Evolutionary conservation across 2,113 vertebrate genomes (phyloP), one percentile per base, ranked within the genome.

Genomic region (Meles meles): DNA sequence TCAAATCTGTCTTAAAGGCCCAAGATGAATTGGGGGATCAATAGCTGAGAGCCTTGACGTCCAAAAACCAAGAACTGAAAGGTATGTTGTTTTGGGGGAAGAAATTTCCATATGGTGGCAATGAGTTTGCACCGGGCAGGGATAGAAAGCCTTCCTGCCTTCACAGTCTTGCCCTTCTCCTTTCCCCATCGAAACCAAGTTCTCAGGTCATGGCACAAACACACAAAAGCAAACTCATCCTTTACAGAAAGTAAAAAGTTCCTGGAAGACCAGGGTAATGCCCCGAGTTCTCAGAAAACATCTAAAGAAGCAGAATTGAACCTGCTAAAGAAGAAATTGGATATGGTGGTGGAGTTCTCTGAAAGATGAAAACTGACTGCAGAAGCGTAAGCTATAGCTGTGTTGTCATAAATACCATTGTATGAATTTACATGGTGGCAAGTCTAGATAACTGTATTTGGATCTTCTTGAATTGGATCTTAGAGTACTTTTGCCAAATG

Each of bases 1-100:
- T 71, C n/a, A 39, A 23, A 23, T 72, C 4, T 71, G n/a, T 71
- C n/a, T 98, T 99, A 79, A 72, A 63, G 61, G 9, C 10, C 20
- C n/a, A 39, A 72, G 18, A 23, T 72, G 69, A 11, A 72, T 39
- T 72, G 21, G 69, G 10, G 2, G n/a, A 72, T 39, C 20, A 12
- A 72, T 20, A 72, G 20, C 69, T 11, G 4, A 39, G 69, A 37
- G n/a, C 5, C 20, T 71, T 71, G 20, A 39, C n/a, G 2, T 71
- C 69, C 0, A 39, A 11, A 10, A 71, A 39, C 20, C 20, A n/a
- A 21, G 18, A 23, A 37, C 69, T 71, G n/a, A n/a, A 39, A 71
- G n/a, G n/a, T 39, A 39, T 23, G 2, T 39, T 71, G n/a, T 71
- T 37, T 39, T 5, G 20, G 37, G 20, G 69, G 69, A 37, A 23